Evolutionary conservation across 1,140 invertebrate species (phyloP).

Genomic region (Brachionus asplanchnoidis): DNA sequence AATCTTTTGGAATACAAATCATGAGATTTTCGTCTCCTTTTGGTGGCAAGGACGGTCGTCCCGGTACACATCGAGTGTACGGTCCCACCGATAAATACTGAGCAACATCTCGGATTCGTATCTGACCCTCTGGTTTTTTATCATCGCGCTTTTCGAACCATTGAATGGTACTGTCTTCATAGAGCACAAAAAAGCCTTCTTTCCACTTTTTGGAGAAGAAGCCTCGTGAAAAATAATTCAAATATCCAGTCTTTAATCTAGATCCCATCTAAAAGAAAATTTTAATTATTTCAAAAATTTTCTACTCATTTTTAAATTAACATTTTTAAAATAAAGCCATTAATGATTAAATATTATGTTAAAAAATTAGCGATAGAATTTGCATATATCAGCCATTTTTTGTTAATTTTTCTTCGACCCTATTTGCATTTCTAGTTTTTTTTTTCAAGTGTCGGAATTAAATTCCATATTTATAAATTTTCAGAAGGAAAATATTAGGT

Average conservation of each 20-base stretch:
- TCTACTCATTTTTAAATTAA: neutral
- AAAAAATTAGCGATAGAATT: neutral
- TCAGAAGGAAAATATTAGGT: neutral
- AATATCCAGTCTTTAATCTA: slow-evolving; percentile 40
- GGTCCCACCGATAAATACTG: slow-evolving; percentile 38
- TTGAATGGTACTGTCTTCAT: slow-evolving; percentile 35
- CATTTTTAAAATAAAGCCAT: neutral
- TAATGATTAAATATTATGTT: neutral
- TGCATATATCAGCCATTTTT: neutral
- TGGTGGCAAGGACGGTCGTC: slow-evolving; percentile 16
- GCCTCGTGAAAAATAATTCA: slow-evolving; percentile 23
- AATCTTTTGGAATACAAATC: slow-evolving; percentile 24
- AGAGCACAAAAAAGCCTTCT: slow-evolving; percentile 39
- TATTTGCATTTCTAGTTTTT: neutral
- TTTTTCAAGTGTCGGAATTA: neutral
- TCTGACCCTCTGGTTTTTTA: slow-evolving; percentile 25
- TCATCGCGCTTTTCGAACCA: slow-evolving; percentile 33
- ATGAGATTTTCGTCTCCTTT: slow-evolving; percentile 29
- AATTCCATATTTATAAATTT: neutral
- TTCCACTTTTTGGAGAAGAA: slow-evolving; percentile 41
- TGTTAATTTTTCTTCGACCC: neutral
- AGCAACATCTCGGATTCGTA: slow-evolving; percentile 6
- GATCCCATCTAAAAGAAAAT: slow-evolving; percentile 24
- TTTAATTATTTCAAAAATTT: neutral
- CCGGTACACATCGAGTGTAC: slow-evolving; percentile 36